Conservation (phyloP, 2,888 invertebrate genomes). For the Pristionchus exspectatus region DNA sequence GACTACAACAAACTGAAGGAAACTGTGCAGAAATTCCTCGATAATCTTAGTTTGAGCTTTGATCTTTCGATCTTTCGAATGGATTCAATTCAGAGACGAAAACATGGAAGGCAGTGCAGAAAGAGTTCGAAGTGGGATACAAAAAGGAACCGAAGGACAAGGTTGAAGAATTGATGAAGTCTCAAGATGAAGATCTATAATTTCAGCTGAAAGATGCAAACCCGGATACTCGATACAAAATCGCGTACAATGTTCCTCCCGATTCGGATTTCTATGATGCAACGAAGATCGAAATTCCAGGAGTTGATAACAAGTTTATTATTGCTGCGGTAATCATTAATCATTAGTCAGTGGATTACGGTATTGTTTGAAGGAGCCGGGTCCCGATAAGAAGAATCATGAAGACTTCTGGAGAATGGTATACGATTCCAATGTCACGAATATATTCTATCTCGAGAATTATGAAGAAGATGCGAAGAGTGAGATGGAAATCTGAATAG, state of each 20-base stretch:
- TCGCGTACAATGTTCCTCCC: conserved; percentile 30
- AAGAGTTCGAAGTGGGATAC: conserved; percentile 43
- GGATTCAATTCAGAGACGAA: conserved; percentile 2
- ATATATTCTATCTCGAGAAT: conserved; percentile 48
- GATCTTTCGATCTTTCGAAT: conserved; percentile 19
- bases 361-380: neutral
- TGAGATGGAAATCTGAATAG: neutral
- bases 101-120: conserved; percentile 8
- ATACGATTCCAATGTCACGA: conserved; percentile 50
- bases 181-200: neutral
- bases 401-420: conserved; percentile 52
- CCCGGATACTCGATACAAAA: conserved; percentile 51
- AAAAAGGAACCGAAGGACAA: conserved; percentile 26
- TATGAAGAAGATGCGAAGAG: conserved; percentile 13
- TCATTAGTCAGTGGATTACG: neutral
- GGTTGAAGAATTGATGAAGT: neutral
- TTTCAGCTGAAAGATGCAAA: neutral
- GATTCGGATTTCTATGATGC: conserved; percentile 50
- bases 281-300: conserved; percentile 21
- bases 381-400: conserved; percentile 14
- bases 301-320: conserved; percentile 40
- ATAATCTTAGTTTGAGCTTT: conserved; percentile 39
- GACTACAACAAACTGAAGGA: conserved; percentile 49
- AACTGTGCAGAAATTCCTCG: conserved; percentile 39
- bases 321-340: conserved; percentile 15